Base-by-base conservation (phyloP, 2,113 vertebrate species). In the Oncorhynchus nerka region DNA sequence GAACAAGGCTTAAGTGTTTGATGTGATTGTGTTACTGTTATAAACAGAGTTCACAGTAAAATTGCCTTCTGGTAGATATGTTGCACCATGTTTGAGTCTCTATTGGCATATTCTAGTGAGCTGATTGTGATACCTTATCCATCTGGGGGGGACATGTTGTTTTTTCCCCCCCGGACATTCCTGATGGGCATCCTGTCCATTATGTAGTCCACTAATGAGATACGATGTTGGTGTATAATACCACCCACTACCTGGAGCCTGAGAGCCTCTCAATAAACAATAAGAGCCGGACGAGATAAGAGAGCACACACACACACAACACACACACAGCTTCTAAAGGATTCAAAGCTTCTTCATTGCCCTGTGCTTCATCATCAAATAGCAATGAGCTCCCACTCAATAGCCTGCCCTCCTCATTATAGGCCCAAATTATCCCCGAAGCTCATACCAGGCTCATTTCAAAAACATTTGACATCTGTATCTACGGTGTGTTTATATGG, bases 351-450 rank as follows among this genome's bases (percentile, higher is more conserved):
- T 62, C 80, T 82, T 88, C 81, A 71, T 61, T 71, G 64, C 66
- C 70, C 86, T 72, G 79, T 81, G 82, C 83, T 78, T 81, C 84
- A 82, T 91, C 89, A 86, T 90, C 82, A 89, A 91, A 90, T 83
- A 86, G 77, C 83, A 81, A 86, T 65, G 74, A 76, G 74, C 5
- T 74, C 75, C 81, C 85, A 85, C 88, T 88, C 81, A 81, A 80
- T 71, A 90, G 76, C 89, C 84, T 83, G 83, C 83, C 87, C 86
- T 84, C 81, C 76, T 88, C 55, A 9, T 51, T 77, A 72, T 81
- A 74, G 78, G 69, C 81, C 80, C 85, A 87, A 89, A 88, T 88
- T 89, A 88, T 83, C 75, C 85, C 70, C 85, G 73, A 75, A 76
- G 26, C 78, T 83, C 84, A 74, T 68, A 49, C 69, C 75, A 75